These are phyloP conservation scores for Cosmia pyralina DNA, from an alignment of 2,888 invertebrate species.

Conservation along the genomic window DNA sequence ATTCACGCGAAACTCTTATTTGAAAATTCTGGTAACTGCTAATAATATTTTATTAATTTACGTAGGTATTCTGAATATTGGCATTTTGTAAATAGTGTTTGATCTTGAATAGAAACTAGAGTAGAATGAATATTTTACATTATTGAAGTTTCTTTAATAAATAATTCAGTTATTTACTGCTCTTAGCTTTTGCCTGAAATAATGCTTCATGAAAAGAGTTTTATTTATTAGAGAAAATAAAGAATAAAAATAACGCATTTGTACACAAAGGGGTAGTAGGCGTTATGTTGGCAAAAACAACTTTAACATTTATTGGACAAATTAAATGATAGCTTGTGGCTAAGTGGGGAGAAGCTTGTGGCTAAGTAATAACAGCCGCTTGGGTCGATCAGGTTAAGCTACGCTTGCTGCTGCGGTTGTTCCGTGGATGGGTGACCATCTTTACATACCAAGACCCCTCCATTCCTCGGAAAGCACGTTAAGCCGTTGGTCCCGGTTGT, in stretches of 20 bases:
- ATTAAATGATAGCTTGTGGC: not conserved
- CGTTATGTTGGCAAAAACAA: not conserved
- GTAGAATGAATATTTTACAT: not conserved
- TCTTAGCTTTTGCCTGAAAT: not conserved
- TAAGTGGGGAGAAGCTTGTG: no score
- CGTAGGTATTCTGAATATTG: not conserved
- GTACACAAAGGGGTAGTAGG: not conserved
- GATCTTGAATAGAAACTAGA: not conserved
- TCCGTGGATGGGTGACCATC: no score
- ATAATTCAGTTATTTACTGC: not conserved
- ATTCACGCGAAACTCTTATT: not conserved
- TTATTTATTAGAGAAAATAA: not conserved
- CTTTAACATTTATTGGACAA: not conserved
- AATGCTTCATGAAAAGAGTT: not conserved
- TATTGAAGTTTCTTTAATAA: conserved; percentile 13
- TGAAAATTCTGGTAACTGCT: not conserved
- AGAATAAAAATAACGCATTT: not conserved
- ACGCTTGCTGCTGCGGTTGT: no score
- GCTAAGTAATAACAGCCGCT: no score
- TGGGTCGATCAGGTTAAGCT: no score
- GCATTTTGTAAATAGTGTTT: conserved; percentile 3
- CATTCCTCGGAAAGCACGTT: no score
- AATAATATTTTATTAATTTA: conserved; percentile 9
- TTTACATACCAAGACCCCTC: no score
- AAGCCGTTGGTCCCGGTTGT: no score